Conservation (phyloP, 2,888 invertebrate genomes). For the Pollenia angustigena region DNA sequence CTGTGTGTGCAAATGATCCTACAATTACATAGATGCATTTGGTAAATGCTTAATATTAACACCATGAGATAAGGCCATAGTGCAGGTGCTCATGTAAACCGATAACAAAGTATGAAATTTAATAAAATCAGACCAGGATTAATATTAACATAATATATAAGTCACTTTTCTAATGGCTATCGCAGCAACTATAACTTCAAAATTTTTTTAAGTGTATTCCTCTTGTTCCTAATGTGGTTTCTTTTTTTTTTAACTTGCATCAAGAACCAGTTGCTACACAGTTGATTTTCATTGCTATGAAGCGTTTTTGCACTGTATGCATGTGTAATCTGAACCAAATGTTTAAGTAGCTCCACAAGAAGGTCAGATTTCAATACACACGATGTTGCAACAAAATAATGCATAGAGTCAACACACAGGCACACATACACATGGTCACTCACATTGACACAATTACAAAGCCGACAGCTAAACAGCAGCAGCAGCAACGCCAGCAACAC, state of each 20-base stretch:
- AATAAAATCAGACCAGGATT: too few species aligned
- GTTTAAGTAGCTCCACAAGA: conserved; percentile 67
- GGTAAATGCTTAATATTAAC: too few species aligned
- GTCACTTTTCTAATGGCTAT: too few species aligned
- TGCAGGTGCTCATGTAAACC: too few species aligned
- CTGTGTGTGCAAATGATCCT: too few species aligned
- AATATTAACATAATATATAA: too few species aligned
- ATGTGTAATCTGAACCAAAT: conserved; percentile 61
- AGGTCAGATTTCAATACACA: conserved; percentile 62
- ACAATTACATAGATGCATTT: too few species aligned
- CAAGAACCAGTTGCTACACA: conserved; percentile 54
- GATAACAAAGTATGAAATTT: too few species aligned
- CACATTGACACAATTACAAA: conserved; percentile 36
- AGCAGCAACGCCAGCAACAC: not conserved
- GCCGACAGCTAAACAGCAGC: conserved; percentile 31
- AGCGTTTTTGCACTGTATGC: conserved; percentile 56
- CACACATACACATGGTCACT: not conserved
- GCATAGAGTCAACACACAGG: not conserved
- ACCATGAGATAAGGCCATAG: too few species aligned
- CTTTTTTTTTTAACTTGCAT: conserved; percentile 15
- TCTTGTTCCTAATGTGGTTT: conserved; percentile 37
- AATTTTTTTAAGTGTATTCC: conserved; percentile 41
- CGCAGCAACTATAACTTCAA: not conserved
- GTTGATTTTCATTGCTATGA: conserved; percentile 65
- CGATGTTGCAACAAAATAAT: conserved; percentile 32